A percentile compares a stretch with the other conserved stretches of the same genome.
Conservation (phyloP, 1,140 invertebrate species). For the Zaprionus gabonicus region DNA sequence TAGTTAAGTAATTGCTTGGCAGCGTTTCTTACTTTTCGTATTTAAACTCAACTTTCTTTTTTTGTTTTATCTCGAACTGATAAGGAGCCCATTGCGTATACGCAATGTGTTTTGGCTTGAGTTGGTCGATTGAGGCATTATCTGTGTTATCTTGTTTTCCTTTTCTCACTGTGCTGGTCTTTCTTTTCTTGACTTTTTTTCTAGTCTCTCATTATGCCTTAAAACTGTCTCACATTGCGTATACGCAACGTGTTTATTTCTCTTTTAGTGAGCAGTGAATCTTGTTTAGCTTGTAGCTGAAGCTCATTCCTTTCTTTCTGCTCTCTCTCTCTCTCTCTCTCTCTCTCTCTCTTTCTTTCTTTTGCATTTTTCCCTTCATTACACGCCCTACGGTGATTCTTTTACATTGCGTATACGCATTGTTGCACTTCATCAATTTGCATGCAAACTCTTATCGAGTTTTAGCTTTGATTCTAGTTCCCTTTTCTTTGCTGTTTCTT, state of each 20-base stretch:
- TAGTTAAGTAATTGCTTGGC: too few relatives aligned
- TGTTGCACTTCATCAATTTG: not conserved
- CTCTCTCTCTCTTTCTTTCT: not conserved
- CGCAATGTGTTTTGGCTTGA: not conserved
- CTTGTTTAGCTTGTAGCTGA: conserved; percentile 30
- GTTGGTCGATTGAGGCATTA: too few relatives aligned
- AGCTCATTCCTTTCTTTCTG: not conserved
- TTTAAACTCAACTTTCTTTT: too few relatives aligned
- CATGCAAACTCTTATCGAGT: not conserved
- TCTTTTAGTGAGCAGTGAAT: conserved; percentile 7
- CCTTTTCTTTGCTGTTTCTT: not conserved
- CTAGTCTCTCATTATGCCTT: not conserved
- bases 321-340: not conserved
- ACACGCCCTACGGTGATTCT: not conserved
- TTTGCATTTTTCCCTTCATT: not conserved
- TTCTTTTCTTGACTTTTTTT: too few relatives aligned
- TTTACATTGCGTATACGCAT: not conserved
- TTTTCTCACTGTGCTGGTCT: not conserved
- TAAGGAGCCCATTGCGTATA: not conserved
- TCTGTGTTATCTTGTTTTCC: too few relatives aligned
- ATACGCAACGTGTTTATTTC: not conserved
- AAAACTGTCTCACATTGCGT: not conserved
- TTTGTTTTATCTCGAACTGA: too few relatives aligned
- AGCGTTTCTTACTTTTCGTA: too few relatives aligned
- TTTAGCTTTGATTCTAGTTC: not conserved